A percentile compares a stretch with the other conserved stretches of the same genome.
These are phyloP conservation scores for Sceloporus undulatus DNA, from an alignment of 2,113 vertebrate genomes.

Conservation along the genomic window DNA sequence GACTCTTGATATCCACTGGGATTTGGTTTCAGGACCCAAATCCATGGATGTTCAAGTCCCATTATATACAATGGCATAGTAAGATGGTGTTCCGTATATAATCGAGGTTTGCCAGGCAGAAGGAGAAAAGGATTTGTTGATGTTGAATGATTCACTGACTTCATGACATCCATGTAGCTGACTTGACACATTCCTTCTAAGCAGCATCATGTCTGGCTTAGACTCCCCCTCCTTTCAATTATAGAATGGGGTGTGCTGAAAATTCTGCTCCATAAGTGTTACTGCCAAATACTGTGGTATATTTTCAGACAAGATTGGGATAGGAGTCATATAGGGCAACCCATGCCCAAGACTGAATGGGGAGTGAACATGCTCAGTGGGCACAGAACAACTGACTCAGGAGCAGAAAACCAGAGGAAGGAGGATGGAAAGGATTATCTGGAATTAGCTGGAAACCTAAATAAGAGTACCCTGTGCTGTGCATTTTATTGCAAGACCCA, in stretches of 20 bases:
- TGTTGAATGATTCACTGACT: not conserved
- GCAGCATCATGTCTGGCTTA: constrained; percentile 21
- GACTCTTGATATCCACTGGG: too few relatives aligned
- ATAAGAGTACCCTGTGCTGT: not conserved
- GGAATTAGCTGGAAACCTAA: not conserved
- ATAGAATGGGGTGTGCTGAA: not conserved
- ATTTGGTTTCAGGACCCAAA: too few relatives aligned
- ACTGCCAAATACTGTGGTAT: not conserved
- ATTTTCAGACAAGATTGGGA: not conserved
- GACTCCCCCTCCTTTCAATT: not conserved
- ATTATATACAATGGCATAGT: too few relatives aligned
- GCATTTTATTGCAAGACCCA: not conserved
- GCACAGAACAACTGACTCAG: not conserved
- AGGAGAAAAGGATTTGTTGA: not conserved
- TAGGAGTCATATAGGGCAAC: too few relatives aligned
- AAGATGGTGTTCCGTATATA: too few relatives aligned
- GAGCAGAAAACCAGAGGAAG: not conserved
- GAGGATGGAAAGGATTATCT: not conserved
- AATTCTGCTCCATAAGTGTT: not conserved
- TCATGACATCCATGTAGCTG: constrained; percentile 13
- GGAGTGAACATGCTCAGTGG: not conserved
- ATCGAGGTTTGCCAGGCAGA: not conserved
- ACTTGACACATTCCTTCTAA: constrained; percentile 27
- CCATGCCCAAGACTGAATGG: not conserved
- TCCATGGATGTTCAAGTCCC: too few relatives aligned